Percentiles rank a stretch among this genome's conserved stretches.
These are phyloP conservation scores for Ochropacha duplaris DNA, from an alignment of 2,888 invertebrate species.

Conservation along the genomic window DNA sequence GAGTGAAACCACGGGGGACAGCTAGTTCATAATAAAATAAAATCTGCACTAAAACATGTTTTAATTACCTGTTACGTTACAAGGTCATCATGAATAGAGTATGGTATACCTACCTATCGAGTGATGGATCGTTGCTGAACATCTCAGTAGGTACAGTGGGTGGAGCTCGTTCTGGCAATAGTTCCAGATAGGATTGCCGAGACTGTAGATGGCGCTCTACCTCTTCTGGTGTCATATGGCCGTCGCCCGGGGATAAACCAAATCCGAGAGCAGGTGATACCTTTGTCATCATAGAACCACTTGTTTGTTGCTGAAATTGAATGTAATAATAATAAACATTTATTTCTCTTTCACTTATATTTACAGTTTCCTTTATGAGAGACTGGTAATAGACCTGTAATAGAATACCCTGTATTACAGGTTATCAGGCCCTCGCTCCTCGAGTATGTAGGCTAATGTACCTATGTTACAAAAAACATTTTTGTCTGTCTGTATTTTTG, in stretches of 20 bases:
- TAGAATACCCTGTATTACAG: no score
- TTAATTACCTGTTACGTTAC: no score
- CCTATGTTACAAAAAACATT: no score
- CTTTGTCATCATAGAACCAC: constrained; percentile 74
- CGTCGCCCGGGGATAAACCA: constrained; percentile 81
- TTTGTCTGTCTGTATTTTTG: no score
- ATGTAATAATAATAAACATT: background rate
- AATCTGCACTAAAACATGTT: no score
- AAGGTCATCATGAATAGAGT: background rate
- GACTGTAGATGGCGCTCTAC: constrained; percentile 95
- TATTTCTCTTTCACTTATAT: no score
- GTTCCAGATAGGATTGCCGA: constrained; percentile 89
- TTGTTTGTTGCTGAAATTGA: constrained; percentile 77
- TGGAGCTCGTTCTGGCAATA: constrained; percentile 92
- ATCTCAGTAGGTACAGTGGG: constrained; percentile 96
- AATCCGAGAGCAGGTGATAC: constrained; percentile 79
- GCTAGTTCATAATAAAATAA: no score
- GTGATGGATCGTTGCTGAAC: constrained; percentile 96
- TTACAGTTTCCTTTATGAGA: no score
- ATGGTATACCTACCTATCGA: constrained; percentile 90
- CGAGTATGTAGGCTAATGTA: no score
- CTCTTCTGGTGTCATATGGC: constrained; percentile 95
- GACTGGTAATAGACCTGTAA: no score
- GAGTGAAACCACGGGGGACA: no score
- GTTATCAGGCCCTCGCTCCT: no score